Evolutionary conservation across 2,888 invertebrate genomes (phyloP).

Genomic region (Chouioia cunea): DNA sequence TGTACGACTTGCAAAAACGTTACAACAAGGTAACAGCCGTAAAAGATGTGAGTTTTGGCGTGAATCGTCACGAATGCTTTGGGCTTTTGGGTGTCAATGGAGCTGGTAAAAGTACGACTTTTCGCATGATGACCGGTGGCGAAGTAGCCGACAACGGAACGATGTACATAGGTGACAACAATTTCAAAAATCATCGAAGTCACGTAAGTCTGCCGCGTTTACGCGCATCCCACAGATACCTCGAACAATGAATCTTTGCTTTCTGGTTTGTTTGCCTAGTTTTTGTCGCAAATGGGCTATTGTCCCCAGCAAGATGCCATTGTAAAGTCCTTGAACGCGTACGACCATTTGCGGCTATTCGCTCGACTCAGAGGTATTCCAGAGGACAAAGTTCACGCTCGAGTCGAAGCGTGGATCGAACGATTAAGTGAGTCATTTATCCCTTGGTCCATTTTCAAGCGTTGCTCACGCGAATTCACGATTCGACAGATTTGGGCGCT

Average conservation of each 20-base stretch:
- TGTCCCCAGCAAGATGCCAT: constrained; percentile 90
- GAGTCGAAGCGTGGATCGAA: constrained; percentile 73
- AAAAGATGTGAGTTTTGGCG: constrained; percentile 79
- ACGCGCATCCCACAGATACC: too few relatives aligned
- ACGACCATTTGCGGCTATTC: constrained; percentile 78
- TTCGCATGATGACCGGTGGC: constrained; percentile 92
- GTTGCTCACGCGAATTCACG: background rate
- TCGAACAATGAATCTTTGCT: too few relatives aligned
- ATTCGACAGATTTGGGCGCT: constrained; percentile 59
- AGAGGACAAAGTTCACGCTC: constrained; percentile 63
- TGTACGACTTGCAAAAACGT: constrained; percentile 77
- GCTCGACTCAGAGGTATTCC: constrained; percentile 78
- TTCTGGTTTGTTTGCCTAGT: constrained; percentile 67
- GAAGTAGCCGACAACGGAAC: constrained; percentile 68
- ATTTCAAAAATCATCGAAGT: constrained; percentile 53
- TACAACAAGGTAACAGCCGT: constrained; percentile 84
- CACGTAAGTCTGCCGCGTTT: constrained; percentile 55
- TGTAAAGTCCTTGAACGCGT: constrained; percentile 80
- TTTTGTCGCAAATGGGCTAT: constrained; percentile 82
- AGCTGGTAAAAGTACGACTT: constrained; percentile 90
- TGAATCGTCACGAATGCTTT: constrained; percentile 83
- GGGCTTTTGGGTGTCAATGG: constrained; percentile 88
- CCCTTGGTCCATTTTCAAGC: too few relatives aligned
- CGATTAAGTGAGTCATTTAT: constrained; percentile 66
- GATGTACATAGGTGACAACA: constrained; percentile 58